Evolutionary conservation across 2,797 vertebrate species (phyloP).

Genomic region (Diplodus puntazzo): DNA sequence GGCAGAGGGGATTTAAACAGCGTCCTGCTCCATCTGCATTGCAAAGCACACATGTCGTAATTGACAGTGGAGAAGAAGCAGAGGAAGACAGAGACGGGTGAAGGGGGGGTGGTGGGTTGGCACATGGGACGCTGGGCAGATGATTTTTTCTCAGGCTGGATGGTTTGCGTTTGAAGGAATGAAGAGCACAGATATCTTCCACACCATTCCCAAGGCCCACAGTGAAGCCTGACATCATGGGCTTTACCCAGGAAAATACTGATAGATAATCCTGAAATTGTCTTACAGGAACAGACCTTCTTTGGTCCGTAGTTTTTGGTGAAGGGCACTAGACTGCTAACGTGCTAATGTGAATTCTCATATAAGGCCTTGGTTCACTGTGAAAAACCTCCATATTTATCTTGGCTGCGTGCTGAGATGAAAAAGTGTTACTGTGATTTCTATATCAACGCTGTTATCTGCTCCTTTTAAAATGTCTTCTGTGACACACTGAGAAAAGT

Average conservation of each 20-base stretch:
- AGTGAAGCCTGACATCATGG: background rate
- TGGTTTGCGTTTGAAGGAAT: constrained; percentile 43
- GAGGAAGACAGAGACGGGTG: constrained; percentile 24
- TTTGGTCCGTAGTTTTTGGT: background rate
- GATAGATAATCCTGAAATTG: background rate
- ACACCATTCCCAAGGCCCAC: background rate
- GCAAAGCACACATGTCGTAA: constrained; percentile 72
- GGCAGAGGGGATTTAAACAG: constrained; percentile 67
- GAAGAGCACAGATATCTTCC: constrained; percentile 21
- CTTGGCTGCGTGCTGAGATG: background rate
- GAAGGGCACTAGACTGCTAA: background rate
- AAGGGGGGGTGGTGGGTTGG: constrained; percentile 16
- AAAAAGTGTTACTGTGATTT: background rate
- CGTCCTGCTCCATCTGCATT: constrained; percentile 70
- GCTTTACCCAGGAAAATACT: background rate
- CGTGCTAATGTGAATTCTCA: background rate
- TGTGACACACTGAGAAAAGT: background rate
- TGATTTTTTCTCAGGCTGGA: constrained; percentile 36
- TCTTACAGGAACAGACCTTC: background rate
- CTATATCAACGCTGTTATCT: background rate
- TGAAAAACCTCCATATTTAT: background rate
- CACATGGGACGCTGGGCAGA: constrained; percentile 38
- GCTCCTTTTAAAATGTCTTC: background rate
- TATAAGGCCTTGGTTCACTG: background rate
- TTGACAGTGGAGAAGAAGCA: constrained; percentile 57